Base-by-base conservation (phyloP, 2,113 vertebrate species). In the Damaliscus lunatus region DNA sequence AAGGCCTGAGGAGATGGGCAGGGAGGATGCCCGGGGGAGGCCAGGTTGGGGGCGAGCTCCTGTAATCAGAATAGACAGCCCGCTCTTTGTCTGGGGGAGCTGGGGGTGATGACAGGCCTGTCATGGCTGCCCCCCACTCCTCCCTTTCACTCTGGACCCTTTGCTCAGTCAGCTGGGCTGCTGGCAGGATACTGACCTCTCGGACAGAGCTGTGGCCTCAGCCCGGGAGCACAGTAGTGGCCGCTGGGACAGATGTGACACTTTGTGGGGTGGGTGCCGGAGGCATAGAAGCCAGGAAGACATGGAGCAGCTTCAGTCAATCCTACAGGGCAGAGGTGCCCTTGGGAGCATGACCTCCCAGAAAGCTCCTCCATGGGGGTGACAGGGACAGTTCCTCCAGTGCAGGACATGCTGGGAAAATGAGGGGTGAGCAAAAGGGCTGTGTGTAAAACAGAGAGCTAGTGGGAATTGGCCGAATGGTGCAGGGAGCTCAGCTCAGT, bases 241-340 rank as follows among this genome's bases (percentile, higher is more conserved):
- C 99, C 99, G 64, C 98, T 98, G 25, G 99, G 98, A 97, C 99
- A 99, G 17, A 98, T 29, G 83, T 98, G 98, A 98, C 99, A 99
- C 88, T 98, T 96, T 84, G 98, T 95, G 15, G 98, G 99, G 1
- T 96, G 98, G 95, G 97, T 98, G 9, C 97, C 97, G 0, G 98
- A 97, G 67, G 93, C 60, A 78, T 99, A 99, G 91, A 99, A 99
- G 96, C 99, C 99, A 12, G 99, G 98, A 31, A 98, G 97, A 89
- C 99, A 99, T 0, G 97, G 98, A 1, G 91, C 21, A 2, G 99
- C 98, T 11, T 97, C 98, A 27, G 96, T 53, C 81, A 98, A 98
- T 98, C 99, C 99, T 82, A 91, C 93, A 64, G 99, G 99, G 97
- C 99, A 99, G 94, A 99, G 98, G 95, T 99, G 99, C 52, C 98